These are phyloP conservation scores for Calliopum simillimum DNA, from an alignment of 2,888 invertebrate genomes.

Conservation along the genomic window DNA sequence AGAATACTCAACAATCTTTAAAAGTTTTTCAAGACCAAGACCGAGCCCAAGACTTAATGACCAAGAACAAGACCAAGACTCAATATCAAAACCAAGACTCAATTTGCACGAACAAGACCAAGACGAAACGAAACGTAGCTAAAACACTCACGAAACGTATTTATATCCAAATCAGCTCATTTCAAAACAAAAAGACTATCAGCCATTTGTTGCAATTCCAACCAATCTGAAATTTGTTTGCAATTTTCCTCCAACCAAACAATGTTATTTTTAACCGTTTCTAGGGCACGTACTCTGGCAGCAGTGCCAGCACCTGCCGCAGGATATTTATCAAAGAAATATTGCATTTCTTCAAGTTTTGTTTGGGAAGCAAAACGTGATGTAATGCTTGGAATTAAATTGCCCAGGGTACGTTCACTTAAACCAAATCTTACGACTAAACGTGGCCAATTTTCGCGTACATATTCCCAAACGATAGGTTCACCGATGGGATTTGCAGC, in stretches of 20 bases:
- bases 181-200: too few species aligned
- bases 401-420: constrained; percentile 85
- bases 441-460: constrained; percentile 80
- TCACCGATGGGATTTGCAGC: constrained; percentile 81
- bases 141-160: too few species aligned
- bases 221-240: constrained; percentile 73
- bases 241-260: constrained; percentile 79
- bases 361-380: constrained; percentile 75
- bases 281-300: constrained; percentile 80
- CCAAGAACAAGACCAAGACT: too few species aligned
- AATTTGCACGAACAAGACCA: too few species aligned
- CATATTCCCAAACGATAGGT: constrained; percentile 85
- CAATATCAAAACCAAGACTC: too few species aligned
- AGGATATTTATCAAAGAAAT: constrained; percentile 82
- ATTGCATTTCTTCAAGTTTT: constrained; percentile 80
- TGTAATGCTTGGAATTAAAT: constrained; percentile 79
- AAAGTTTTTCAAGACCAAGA: too few species aligned
- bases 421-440: constrained; percentile 83
- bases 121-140: too few species aligned
- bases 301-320: constrained; percentile 88
- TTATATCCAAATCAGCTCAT: too few species aligned
- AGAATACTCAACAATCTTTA: too few species aligned
- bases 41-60: too few species aligned
- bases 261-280: constrained; percentile 84
- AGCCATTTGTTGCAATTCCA: constrained; percentile 58